Percentiles rank a stretch among this genome's conserved stretches.
Conservation (phyloP, 1,140 invertebrate species). For the Dryas iulia region DNA sequence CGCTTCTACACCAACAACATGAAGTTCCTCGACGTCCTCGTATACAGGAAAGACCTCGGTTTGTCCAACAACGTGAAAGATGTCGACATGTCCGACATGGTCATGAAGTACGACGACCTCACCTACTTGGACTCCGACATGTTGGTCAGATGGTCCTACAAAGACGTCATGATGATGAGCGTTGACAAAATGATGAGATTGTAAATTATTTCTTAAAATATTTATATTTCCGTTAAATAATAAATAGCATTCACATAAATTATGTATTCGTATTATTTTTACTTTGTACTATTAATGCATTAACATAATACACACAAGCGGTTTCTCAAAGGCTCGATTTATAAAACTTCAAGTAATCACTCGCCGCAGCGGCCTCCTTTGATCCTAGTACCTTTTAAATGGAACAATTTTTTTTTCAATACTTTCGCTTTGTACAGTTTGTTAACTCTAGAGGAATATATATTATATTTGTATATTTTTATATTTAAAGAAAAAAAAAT, state of each 20-base stretch:
- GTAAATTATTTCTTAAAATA: slow-evolving; percentile 32
- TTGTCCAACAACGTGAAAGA: slow-evolving; percentile 56
- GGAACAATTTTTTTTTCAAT: background rate
- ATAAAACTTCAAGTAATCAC: too few relatives aligned
- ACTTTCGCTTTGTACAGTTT: background rate
- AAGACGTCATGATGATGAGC: slow-evolving; percentile 64
- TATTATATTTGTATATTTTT: background rate
- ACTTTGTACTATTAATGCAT: background rate
- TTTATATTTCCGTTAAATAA: slow-evolving; percentile 2
- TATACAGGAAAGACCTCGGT: slow-evolving; percentile 80
- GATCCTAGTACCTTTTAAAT: background rate
- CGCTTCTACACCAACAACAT: slow-evolving; percentile 84
- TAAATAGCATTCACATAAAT: slow-evolving; percentile 25
- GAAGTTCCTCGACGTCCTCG: slow-evolving; percentile 83
- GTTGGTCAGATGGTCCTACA: slow-evolving; percentile 58
- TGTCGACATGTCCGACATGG: slow-evolving; percentile 57
- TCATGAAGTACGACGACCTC: slow-evolving; percentile 66
- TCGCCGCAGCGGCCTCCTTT: background rate
- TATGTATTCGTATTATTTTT: background rate
- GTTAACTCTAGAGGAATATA: background rate
- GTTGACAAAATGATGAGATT: slow-evolving; percentile 56
- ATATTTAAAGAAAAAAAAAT: background rate
- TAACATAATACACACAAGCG: background rate
- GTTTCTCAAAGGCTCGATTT: background rate
- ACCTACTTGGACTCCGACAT: slow-evolving; percentile 41